Evolutionary conservation across 2,888 invertebrate genomes (phyloP).

Genomic region (Chrysomela aeneicollis): DNA sequence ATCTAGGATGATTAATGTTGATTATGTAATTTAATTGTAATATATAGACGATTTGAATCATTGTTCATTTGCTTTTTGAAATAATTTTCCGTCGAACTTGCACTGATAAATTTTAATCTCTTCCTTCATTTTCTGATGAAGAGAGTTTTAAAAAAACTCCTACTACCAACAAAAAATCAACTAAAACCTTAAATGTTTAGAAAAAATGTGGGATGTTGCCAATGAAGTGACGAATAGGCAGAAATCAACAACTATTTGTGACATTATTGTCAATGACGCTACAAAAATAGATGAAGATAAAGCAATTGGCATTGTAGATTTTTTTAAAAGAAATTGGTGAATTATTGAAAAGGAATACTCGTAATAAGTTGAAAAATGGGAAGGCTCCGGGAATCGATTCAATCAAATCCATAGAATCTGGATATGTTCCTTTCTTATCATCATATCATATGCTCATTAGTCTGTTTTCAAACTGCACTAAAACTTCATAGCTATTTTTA

Average conservation of each 20-base stretch:
- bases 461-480: conserved; percentile 6
- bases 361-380: background rate
- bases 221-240: background rate
- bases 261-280: background rate
- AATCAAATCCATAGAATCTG: background rate
- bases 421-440: background rate
- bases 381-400: background rate
- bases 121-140: no score
- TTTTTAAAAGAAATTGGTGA: background rate
- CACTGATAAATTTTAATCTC: no score
- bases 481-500: background rate
- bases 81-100: no score
- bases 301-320: conserved; percentile 1
- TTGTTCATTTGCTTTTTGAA: no score
- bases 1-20: background rate
- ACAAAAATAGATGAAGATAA: background rate
- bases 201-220: background rate
- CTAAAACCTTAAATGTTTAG: background rate
- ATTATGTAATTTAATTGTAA: no score
- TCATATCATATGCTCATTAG: conserved; percentile 2
- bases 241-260: background rate
- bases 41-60: no score
- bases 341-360: conserved; percentile 1
- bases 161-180: background rate
- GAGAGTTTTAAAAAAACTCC: no score